Percentiles rank a stretch among this genome's conserved stretches.
phyloP scores from a whole-genome alignment of 2,797 vertebrate species.

The Thamnophis elegans region DNA sequence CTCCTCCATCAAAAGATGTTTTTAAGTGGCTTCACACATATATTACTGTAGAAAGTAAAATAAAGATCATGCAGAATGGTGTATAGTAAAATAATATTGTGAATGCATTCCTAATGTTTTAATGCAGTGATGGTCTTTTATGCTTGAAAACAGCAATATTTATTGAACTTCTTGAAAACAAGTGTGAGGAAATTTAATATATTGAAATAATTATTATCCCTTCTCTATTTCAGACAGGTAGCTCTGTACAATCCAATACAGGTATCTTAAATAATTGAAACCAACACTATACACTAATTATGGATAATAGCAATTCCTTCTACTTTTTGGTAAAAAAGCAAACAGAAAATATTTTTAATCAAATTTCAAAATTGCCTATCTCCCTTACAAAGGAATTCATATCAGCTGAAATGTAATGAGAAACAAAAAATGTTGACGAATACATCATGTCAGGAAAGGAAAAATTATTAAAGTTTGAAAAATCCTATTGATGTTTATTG shows the following conservation, averaged over 20 bases:
- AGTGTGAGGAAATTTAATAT: background rate
- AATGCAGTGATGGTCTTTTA: background rate
- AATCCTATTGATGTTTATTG: background rate
- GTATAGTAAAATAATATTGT: background rate
- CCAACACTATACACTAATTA: background rate
- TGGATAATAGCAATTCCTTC: background rate
- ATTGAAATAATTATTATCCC: background rate
- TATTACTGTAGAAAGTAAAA: background rate
- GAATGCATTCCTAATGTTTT: background rate
- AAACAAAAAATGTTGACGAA: background rate
- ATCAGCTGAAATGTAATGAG: background rate
- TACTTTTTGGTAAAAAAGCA: no score
- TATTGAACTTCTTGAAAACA: background rate
- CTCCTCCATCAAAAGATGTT: background rate
- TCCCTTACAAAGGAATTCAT: background rate
- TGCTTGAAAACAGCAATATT: background rate
- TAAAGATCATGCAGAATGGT: background rate
- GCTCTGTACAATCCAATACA: background rate
- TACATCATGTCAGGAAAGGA: conserved; percentile 13
- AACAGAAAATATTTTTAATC: background rate
- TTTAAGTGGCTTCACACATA: background rate
- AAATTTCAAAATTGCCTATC: background rate
- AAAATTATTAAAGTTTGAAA: conserved; percentile 15
- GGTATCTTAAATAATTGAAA: background rate
- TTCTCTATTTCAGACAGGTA: background rate